Evolutionary conservation across 2,888 invertebrate genomes (phyloP).

Genomic region (Boloria selene): DNA sequence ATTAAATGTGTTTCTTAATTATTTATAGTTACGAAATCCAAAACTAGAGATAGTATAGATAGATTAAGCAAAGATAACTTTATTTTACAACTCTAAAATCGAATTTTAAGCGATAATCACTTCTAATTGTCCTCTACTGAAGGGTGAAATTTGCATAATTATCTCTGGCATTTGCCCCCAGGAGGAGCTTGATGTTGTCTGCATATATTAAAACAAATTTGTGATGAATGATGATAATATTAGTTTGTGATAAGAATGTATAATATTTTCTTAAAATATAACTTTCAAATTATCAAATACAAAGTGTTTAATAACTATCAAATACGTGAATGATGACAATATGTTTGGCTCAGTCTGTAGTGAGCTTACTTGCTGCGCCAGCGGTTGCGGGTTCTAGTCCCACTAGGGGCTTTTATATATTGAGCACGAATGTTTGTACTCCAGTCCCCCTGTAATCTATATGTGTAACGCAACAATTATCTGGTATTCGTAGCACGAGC

Average conservation of each 20-base stretch:
- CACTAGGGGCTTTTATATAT: too few species aligned
- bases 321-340: too few species aligned
- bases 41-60: background rate
- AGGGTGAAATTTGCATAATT: conserved; percentile 77
- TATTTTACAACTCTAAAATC: conserved; percentile 54
- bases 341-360: too few species aligned
- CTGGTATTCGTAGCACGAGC: too few species aligned
- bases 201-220: conserved; percentile 70
- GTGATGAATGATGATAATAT: conserved; percentile 11
- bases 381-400: too few species aligned
- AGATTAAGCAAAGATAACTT: conserved; percentile 21
- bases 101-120: conserved; percentile 67
- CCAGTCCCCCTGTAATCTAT: too few species aligned
- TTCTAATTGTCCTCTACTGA: conserved; percentile 69
- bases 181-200: conserved; percentile 67
- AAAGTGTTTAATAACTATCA: too few species aligned
- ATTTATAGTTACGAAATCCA: background rate
- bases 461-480: too few species aligned
- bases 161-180: conserved; percentile 55
- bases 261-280: conserved; percentile 1
- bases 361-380: too few species aligned
- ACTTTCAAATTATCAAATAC: too few species aligned
- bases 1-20: too few species aligned
- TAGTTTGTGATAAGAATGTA: conserved; percentile 7
- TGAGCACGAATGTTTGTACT: too few species aligned